A percentile compares a stretch with the other conserved stretches of the same genome.
phyloP scores from a whole-genome alignment of 2,888 invertebrate species.

The Artemia sinica region DNA sequence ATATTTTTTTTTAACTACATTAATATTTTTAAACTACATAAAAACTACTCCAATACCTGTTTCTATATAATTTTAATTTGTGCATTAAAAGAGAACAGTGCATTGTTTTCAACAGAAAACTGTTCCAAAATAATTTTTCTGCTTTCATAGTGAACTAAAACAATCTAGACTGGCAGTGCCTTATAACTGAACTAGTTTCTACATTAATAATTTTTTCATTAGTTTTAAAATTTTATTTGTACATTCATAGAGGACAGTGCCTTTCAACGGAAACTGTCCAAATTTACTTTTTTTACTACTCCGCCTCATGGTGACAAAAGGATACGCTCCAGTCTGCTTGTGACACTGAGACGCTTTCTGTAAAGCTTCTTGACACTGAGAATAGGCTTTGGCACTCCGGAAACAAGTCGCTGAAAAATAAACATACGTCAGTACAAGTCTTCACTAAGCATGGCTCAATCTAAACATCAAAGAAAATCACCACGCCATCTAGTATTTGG shows the following conservation, averaged over 20 bases:
- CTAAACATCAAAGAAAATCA: not conserved
- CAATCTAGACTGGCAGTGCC: too few species aligned
- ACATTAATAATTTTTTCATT: too few species aligned
- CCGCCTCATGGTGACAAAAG: slow-evolving; percentile 26
- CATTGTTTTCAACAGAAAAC: too few species aligned
- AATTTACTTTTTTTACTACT: not conserved
- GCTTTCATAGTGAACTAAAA: too few species aligned
- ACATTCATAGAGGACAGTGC: not conserved
- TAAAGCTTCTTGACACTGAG: slow-evolving; percentile 62
- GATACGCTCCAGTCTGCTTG: slow-evolving; percentile 60
- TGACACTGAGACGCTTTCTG: slow-evolving; percentile 72
- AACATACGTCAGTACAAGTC: slow-evolving; percentile 18
- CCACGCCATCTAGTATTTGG: too few species aligned
- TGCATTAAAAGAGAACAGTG: too few species aligned
- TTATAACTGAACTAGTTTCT: too few species aligned
- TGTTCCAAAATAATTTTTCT: too few species aligned
- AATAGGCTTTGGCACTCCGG: slow-evolving; percentile 61
- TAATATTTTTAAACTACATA: too few species aligned
- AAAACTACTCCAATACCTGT: too few species aligned
- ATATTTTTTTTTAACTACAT: too few species aligned
- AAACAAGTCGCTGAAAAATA: slow-evolving; percentile 64
- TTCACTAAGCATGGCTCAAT: not conserved
- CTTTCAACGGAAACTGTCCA: not conserved
- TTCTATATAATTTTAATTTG: too few species aligned
- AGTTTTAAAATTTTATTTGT: not conserved